A percentile compares a stretch with the other conserved stretches of the same genome.
Conservation (phyloP, 2,888 invertebrate genomes). For the Cryptocephalus primarius region DNA sequence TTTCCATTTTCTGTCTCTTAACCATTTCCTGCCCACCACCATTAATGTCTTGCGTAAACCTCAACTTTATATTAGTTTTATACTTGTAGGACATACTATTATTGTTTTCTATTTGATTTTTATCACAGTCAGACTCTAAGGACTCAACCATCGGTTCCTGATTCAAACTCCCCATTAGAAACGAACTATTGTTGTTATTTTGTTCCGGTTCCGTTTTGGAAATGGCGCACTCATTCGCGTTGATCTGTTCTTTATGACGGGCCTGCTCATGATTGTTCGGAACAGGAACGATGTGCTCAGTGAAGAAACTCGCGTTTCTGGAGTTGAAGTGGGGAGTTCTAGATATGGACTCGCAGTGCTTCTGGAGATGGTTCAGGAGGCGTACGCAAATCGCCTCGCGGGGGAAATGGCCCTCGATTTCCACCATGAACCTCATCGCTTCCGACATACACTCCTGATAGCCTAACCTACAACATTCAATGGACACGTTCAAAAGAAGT, state of each 20-base stretch:
- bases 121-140: conserved; percentile 26
- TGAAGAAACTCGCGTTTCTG: conserved; percentile 10
- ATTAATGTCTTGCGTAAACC: conserved; percentile 49
- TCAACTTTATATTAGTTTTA: conserved; percentile 86
- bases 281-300: conserved; percentile 26
- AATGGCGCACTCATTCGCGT: conserved; percentile 10
- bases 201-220: conserved; percentile 17
- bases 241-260: conserved; percentile 25
- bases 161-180: neutral
- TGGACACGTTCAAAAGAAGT: neutral
- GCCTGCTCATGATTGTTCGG: conserved; percentile 14
- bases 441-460: conserved; percentile 88
- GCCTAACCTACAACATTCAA: conserved; percentile 47
- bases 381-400: conserved; percentile 75
- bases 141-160: neutral
- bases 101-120: conserved; percentile 17
- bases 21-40: conserved; percentile 25
- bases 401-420: conserved; percentile 68
- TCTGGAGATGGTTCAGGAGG: conserved; percentile 70
- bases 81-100: conserved; percentile 67
- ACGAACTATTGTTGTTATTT: conserved; percentile 16
- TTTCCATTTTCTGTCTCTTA: conserved; percentile 23
- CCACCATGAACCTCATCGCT: conserved; percentile 79
- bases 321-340: conserved; percentile 13
- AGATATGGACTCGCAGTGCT: conserved; percentile 61